A percentile compares a stretch with the other conserved stretches of the same genome.
phyloP scores from a whole-genome alignment of 2,888 invertebrate genomes.

The Drosophila paramelanica region DNA sequence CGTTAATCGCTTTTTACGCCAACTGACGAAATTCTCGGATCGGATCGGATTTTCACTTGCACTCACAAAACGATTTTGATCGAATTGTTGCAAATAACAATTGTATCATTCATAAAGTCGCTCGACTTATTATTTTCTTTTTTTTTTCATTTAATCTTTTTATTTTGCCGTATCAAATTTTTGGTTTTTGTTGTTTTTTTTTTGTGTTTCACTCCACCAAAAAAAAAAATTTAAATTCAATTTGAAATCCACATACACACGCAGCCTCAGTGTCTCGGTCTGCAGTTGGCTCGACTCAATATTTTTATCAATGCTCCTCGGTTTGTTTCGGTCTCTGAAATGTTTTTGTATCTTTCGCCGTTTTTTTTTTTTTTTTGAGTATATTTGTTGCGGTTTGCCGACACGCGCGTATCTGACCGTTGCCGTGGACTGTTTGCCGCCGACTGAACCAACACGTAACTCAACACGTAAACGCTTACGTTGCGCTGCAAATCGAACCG shows the following conservation, averaged over 20 bases:
- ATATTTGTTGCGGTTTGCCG: conserved; percentile 57
- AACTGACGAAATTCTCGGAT: conserved; percentile 38
- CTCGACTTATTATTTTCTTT: conserved; percentile 16
- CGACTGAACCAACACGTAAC: conserved; percentile 53
- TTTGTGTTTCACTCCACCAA: conserved; percentile 21
- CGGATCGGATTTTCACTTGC: conserved; percentile 24
- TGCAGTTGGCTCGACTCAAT: conserved; percentile 51
- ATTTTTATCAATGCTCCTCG: conserved; percentile 52
- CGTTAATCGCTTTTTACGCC: conserved; percentile 14
- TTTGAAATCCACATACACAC: conserved; percentile 41
- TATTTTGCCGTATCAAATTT: conserved; percentile 7
- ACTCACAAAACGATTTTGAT: conserved; percentile 22
- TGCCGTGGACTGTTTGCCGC: conserved; percentile 68
- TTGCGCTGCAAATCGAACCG: conserved; percentile 56
- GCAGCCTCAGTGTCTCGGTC: conserved; percentile 46
- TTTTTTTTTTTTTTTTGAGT: conserved; percentile 34
- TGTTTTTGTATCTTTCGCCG: conserved; percentile 57
- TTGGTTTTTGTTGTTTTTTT: conserved; percentile 3
- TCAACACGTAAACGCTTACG: conserved; percentile 54
- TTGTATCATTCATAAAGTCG: conserved; percentile 39
- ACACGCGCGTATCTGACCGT: conserved; percentile 71
- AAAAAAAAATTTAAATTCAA: conserved; percentile 39
- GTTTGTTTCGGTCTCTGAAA: conserved; percentile 45
- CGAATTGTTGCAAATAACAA: conserved; percentile 9
- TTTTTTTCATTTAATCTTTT: background rate